Conservation (phyloP, 2,113 vertebrate genomes). For the Pomatostomus ruficeps region DNA sequence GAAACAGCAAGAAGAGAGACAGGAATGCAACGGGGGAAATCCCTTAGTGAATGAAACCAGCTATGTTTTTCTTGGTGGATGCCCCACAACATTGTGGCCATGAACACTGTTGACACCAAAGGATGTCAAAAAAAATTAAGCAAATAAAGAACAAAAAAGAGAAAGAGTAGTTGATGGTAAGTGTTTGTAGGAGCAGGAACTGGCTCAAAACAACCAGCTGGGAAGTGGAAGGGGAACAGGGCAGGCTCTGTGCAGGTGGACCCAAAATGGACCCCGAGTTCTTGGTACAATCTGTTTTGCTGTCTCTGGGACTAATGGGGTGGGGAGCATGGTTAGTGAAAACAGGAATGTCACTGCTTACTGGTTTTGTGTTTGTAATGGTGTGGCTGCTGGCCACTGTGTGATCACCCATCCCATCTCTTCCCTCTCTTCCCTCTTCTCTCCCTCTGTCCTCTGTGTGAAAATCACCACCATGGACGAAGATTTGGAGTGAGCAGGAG, state of each 20-base stretch:
- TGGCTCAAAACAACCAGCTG: not conserved
- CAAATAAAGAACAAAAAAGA: not conserved
- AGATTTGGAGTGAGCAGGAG: not conserved
- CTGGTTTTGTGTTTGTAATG: not conserved
- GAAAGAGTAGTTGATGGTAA: not conserved
- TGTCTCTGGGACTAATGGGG: not conserved
- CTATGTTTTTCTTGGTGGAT: not conserved
- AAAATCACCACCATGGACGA: not conserved
- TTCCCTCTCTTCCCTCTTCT: not conserved
- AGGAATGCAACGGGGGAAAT: not conserved
- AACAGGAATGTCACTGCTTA: not conserved
- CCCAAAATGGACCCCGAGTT: not conserved
- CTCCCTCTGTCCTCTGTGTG: not conserved
- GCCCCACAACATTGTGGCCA: not conserved
- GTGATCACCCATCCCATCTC: not conserved
- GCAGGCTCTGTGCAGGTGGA: not conserved
- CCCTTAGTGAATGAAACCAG: not conserved
- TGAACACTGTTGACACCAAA: not conserved
- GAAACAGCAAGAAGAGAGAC: not conserved
- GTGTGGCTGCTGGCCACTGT: not conserved
- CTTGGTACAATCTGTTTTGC: not conserved
- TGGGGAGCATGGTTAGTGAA: not conserved
- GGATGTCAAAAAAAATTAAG: not conserved
- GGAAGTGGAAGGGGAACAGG: not conserved
- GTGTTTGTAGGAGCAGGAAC: not conserved